Base-by-base conservation (phyloP, 2,888 invertebrate species). In the Ophion costatus region DNA sequence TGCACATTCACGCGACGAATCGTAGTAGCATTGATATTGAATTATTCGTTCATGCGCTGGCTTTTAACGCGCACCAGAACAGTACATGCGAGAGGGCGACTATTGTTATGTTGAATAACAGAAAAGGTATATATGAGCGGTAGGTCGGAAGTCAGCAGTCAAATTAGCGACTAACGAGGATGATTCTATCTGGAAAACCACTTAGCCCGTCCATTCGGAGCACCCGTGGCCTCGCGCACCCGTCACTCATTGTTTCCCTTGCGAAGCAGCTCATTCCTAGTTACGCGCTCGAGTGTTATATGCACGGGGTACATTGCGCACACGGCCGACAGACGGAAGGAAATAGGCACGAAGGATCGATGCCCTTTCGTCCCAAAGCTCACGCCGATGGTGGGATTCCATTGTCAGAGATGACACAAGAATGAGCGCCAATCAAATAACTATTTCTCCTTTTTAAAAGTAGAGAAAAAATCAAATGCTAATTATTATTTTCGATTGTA, bases 121-220 rank as follows among this genome's bases (percentile, higher is more conserved):
- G 3, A 38, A 76, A n/a, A 22, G 42, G 11, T 17, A 24, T 42
- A 17, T 22, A 51, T 7, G 45, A 51, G 7, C 20, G 33, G 63
- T 29, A 45, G 22, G 56, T 64, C 75, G 64, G 24, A 63, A 64
- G 56, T 33, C 51, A 38, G 22, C 22, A 57, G 74, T 75, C 74
- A 83, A 83, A 79, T 83, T 75, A 83, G 59, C 57, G 64, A 63
- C 75, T 79, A 83, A 83, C 79, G 79, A 83, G 83, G 74, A 81
- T 84, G 83, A 84, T 81, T 84, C 63, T 81, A 81, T 76, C 84
- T 70, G 77, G 77, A 78, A 80, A 78, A 84, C 79, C 83, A 83
- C 83, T 79, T 80, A 75, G 83, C 79, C 79, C 83, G 42, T 63
- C 83, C 79, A 57, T 77, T 66, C 76, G 59, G 59, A 73, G 61